These are phyloP conservation scores for Campoletis raptor DNA, from an alignment of 2,888 invertebrate genomes.

Conservation along the genomic window DNA sequence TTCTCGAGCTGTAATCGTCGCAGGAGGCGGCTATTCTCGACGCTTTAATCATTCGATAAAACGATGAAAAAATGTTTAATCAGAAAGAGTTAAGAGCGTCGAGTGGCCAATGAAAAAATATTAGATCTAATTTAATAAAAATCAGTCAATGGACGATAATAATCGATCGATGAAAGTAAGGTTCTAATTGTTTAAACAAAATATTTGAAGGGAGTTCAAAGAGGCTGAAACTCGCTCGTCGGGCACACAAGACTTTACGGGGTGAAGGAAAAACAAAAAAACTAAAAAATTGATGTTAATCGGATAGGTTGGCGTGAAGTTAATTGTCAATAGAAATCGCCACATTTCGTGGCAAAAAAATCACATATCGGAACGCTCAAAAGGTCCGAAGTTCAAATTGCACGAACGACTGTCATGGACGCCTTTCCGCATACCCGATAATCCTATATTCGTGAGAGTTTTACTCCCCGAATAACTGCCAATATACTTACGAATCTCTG, in stretches of 20 bases:
- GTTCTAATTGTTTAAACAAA: constrained; percentile 62
- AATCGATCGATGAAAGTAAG: constrained; percentile 67
- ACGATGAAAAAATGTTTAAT: background rate
- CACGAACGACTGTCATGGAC: constrained; percentile 1
- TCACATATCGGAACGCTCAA: constrained; percentile 12
- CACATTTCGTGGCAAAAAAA: constrained; percentile 17
- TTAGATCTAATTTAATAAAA: constrained; percentile 54
- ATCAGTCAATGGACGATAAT: constrained; percentile 62
- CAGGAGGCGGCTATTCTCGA: constrained; percentile 38
- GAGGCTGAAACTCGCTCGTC: constrained; percentile 39
- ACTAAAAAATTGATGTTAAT: constrained; percentile 14
- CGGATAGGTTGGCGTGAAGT: constrained; percentile 34
- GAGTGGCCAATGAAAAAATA: constrained; percentile 50
- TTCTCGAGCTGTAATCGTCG: constrained; percentile 50
- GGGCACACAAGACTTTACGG: constrained; percentile 55
- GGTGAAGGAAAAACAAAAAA: background rate
- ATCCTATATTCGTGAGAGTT: constrained; percentile 59
- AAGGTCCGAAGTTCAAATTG: constrained; percentile 23
- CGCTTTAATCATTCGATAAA: constrained; percentile 11
- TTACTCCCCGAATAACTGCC: constrained; percentile 64
- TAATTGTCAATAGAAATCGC: constrained; percentile 24
- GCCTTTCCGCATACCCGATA: constrained; percentile 46
- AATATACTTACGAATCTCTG: constrained; percentile 58
- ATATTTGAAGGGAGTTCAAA: constrained; percentile 54
- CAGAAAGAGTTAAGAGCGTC: background rate